phyloP scores from a whole-genome alignment of 2,888 invertebrate species.

The Hecatera dysodea region DNA sequence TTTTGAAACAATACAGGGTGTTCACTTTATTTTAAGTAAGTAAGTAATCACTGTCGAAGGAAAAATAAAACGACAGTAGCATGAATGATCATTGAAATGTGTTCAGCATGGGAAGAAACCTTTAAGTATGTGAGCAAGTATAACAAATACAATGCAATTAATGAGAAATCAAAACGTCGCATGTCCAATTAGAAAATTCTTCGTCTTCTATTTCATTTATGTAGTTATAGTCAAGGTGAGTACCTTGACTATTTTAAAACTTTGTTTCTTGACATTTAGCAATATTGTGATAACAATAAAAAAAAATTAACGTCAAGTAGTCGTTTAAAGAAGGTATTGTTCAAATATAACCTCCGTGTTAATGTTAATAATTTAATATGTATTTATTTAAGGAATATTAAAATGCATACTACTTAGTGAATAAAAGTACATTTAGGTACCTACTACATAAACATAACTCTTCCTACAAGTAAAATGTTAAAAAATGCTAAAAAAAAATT shows the following conservation, averaged over 20 bases:
- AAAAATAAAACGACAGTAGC: not conserved
- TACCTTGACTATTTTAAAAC: conserved; percentile 54
- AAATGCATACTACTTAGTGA: not conserved
- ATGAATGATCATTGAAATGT: not conserved
- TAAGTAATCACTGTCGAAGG: not conserved
- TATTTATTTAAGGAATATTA: conserved; percentile 5
- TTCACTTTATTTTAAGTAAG: too few relatives aligned
- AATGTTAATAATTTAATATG: conserved; percentile 24
- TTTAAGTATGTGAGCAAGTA: not conserved
- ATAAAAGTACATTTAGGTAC: too few relatives aligned
- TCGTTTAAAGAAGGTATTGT: conserved; percentile 29
- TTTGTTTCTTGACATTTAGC: conserved; percentile 42
- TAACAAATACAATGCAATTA: conserved; percentile 42
- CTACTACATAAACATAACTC: not conserved
- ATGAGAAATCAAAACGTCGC: conserved; percentile 53
- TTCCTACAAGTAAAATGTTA: too few relatives aligned
- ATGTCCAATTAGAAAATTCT: conserved; percentile 59
- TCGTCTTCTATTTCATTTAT: conserved; percentile 34
- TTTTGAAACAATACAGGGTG: not conserved
- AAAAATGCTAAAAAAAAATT: too few relatives aligned
- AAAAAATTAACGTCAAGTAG: conserved; percentile 40
- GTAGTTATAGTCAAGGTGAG: too few relatives aligned
- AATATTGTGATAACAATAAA: conserved; percentile 39
- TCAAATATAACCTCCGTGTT: conserved; percentile 10
- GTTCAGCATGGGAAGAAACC: not conserved